Evolutionary conservation across 2,113 vertebrate species (phyloP), one percentile per base, ranked within the genome.

Genomic region (Caretta caretta): DNA sequence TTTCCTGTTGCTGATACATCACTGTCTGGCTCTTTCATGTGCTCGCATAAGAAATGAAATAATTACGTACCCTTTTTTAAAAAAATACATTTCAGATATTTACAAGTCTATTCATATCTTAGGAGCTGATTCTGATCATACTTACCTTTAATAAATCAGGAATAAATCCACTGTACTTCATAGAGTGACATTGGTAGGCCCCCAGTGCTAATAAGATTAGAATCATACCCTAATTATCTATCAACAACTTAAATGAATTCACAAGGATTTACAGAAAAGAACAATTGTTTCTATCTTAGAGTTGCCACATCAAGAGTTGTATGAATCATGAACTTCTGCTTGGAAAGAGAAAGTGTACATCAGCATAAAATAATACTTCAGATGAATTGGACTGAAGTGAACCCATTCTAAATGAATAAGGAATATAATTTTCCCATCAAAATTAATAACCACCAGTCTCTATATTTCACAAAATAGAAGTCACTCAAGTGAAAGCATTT

Each of bases 1-100:
- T 92, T 92, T 38, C 83, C 38, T 92, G 86, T 89, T 91, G 35
- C 38, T 31, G 95, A 62, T 93, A 88, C 87, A 86, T 91, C 86
- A 80, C 20, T 89, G 16, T 93, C 93, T 84, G 31, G 48, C 20
- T 94, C 65, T 88, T 91, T 94, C 65, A 93, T 87, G 85, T 86
- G 59, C 90, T 95, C 69, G 91, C 48, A 89, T 10, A 90, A 0
- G 78, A 94, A 96, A 95, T 95, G 80, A 97, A 93, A 96, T 86
- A 84, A 84, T 93, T 27, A 69, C 25, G 96, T 94, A 89, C 69
- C 81, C 81, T 94, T 96, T 95, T 59, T 88, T 72, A 76, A 78
- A 88, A 90, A 17, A 85, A 95, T 84, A 88, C 79, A 2, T 4
- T 4, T 85, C 94, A n/a, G 17, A 72, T 80, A 20, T 91, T 86